Evolutionary conservation across 2,113 vertebrate species (phyloP).

Genomic region (Calyptomena viridis): DNA sequence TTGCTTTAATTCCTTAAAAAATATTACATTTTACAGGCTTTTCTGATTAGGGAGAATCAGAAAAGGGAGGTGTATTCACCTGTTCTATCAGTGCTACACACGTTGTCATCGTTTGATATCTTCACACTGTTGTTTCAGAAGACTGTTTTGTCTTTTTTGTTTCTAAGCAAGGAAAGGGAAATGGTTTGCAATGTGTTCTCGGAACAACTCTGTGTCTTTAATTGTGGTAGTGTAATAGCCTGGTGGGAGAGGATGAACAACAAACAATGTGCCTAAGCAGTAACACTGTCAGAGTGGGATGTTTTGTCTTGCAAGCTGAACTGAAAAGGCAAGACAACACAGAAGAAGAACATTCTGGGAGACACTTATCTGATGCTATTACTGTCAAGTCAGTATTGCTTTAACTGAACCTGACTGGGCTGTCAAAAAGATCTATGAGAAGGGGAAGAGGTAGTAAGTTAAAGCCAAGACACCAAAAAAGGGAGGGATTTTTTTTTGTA

Average conservation of each 20-base stretch:
- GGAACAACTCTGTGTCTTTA: neutral
- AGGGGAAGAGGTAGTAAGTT: neutral
- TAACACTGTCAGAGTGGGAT: rapidly evolving
- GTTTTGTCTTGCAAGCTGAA: neutral
- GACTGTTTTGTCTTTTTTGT: neutral
- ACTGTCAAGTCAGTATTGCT: neutral
- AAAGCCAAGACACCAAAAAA: neutral
- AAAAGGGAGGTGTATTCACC: too few species aligned
- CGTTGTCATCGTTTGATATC: rapidly evolving
- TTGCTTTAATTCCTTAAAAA: neutral
- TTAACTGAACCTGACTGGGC: neutral
- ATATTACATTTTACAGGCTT: neutral
- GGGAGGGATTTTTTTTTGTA: rapidly evolving
- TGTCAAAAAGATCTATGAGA: neutral
- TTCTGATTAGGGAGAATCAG: too few species aligned
- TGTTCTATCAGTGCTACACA: neutral
- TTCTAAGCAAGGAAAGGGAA: neutral
- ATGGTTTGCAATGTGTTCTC: neutral
- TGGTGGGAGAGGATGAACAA: rapidly evolving
- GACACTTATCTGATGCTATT: neutral
- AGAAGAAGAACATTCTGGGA: neutral
- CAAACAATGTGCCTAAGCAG: neutral
- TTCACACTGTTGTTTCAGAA: neutral
- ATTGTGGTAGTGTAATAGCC: neutral
- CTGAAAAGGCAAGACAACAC: neutral